Evolutionary conservation across 1,140 invertebrate species (phyloP).

Genomic region (Drosophila sp.): DNA sequence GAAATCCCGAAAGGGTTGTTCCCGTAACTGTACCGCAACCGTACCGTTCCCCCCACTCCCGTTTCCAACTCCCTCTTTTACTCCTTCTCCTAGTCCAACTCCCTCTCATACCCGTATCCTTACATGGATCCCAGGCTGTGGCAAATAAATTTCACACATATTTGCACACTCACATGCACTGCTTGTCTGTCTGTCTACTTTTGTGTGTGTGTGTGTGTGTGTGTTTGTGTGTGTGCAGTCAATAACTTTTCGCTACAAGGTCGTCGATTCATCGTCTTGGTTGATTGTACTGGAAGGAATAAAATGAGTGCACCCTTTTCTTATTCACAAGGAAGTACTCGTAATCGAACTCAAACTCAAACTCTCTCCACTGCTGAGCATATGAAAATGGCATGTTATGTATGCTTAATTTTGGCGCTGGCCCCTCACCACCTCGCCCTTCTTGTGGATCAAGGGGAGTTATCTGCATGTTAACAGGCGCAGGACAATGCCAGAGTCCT

Average conservation of each 20-base stretch:
- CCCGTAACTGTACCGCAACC: constrained; percentile 4
- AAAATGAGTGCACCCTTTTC: constrained; percentile 31
- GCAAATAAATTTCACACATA: constrained; percentile 83
- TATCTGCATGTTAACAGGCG: constrained; percentile 66
- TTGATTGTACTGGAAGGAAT: constrained; percentile 72
- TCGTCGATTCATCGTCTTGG: constrained; percentile 56
- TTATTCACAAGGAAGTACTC: constrained; percentile 19
- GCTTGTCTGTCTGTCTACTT: constrained; percentile 2
- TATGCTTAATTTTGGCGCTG: constrained; percentile 33
- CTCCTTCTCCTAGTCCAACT: too few relatives aligned
- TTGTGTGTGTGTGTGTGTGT: constrained; percentile 34
- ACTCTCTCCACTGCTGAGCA: constrained; percentile 10
- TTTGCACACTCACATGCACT: constrained; percentile 63
- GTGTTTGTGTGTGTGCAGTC: constrained; percentile 48
- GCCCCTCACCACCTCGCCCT: neutral
- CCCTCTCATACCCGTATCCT: constrained; percentile 28
- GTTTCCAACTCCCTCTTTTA: too few relatives aligned
- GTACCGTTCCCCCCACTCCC: too few relatives aligned
- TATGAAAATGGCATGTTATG: constrained; percentile 41
- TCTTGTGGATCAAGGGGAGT: constrained; percentile 15
- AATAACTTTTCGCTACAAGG: constrained; percentile 71
- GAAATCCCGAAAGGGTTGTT: constrained; percentile 50
- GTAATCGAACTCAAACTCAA: neutral
- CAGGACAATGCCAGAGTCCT: constrained; percentile 30
- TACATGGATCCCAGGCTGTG: constrained; percentile 46